These are phyloP conservation scores for Propithecus perrieri DNA, from an alignment of 2,797 vertebrate species.

Conservation along the genomic window DNA sequence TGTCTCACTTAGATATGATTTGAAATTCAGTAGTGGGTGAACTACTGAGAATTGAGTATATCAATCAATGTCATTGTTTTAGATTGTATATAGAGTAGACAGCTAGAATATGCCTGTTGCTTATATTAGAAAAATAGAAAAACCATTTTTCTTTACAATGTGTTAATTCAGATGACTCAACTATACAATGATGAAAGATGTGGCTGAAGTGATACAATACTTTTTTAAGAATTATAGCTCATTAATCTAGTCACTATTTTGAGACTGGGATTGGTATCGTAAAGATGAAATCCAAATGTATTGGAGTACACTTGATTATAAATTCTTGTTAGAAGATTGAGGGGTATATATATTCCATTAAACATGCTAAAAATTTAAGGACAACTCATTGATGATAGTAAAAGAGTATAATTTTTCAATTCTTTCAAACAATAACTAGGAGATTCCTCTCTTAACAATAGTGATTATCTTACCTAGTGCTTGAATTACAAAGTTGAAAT, in stretches of 20 bases:
- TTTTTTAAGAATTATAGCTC: not conserved
- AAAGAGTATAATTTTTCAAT: not conserved
- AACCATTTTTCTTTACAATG: not conserved
- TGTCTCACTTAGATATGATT: not conserved
- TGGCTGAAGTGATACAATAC: not conserved
- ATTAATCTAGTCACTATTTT: not conserved
- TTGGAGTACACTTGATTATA: conserved; percentile 3
- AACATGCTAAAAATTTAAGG: not conserved
- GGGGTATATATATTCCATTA: not conserved
- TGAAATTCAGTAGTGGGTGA: not conserved
- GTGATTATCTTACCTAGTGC: not conserved
- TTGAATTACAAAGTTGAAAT: not conserved
- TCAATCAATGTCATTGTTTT: not conserved
- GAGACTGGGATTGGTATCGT: not conserved
- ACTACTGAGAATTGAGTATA: not conserved
- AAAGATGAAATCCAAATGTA: not conserved
- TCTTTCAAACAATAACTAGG: not conserved
- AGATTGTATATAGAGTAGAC: not conserved
- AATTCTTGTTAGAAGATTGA: not conserved
- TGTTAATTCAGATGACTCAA: not conserved
- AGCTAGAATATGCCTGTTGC: not conserved
- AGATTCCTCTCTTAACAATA: not conserved
- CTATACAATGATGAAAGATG: not conserved
- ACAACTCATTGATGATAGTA: not conserved
- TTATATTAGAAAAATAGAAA: not conserved